Evolutionary conservation across 1,140 invertebrate genomes (phyloP).

Genomic region (Drosophila sechellia): DNA sequence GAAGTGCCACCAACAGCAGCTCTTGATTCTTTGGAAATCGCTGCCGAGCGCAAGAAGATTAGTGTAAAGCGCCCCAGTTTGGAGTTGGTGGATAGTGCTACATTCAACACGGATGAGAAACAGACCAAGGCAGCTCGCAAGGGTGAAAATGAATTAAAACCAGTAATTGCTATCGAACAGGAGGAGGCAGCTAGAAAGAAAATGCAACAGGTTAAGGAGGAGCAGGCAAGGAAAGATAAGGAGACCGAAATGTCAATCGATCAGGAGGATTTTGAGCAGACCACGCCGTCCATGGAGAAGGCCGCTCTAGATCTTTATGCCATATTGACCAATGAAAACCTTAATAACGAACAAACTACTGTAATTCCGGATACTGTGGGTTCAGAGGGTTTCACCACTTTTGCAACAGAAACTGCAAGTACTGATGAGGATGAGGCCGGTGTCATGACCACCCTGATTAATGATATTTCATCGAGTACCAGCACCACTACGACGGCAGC

Average conservation of each 20-base stretch:
- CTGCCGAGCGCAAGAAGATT: conserved; percentile 85
- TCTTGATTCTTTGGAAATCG: conserved; percentile 79
- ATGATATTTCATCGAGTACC: conserved; percentile 83
- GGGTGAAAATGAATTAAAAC: conserved; percentile 75
- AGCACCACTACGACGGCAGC: conserved; percentile 86
- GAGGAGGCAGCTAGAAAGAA: conserved; percentile 49
- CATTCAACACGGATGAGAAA: conserved; percentile 90
- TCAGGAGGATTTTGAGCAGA: conserved; percentile 85
- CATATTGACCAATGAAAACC: conserved; percentile 90
- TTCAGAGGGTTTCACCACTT: conserved; percentile 75
- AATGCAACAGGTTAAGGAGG: conserved; percentile 19
- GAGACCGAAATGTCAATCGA: conserved; percentile 37
- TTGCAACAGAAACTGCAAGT: conserved; percentile 78
- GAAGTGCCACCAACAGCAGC: conserved; percentile 75
- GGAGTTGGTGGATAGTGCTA: conserved; percentile 91
- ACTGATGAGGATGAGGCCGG: conserved; percentile 78
- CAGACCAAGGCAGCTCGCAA: conserved; percentile 76
- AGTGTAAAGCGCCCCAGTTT: conserved; percentile 87
- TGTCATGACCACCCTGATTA: conserved; percentile 74
- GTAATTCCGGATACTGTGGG: conserved; percentile 20
- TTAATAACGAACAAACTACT: conserved; percentile 87
- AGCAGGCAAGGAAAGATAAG: conserved; percentile 42
- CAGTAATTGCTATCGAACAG: conserved; percentile 69
- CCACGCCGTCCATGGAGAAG: conserved; percentile 91
- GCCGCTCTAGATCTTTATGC: conserved; percentile 92